Base-by-base conservation (phyloP, 53 echinoderm and acorn worm genomes). In the Henricia sp. region DNA sequence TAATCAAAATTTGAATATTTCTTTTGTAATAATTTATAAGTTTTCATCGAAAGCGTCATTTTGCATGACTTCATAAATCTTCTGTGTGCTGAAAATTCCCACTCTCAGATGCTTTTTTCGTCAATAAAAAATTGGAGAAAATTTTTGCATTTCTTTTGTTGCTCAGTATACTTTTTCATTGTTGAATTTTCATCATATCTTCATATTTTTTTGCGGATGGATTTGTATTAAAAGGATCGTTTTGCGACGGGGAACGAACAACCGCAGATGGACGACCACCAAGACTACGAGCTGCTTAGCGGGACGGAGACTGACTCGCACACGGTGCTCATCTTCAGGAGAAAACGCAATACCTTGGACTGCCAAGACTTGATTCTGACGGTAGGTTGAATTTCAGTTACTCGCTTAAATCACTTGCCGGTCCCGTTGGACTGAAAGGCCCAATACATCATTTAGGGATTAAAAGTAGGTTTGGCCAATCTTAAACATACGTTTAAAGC, bases 331-430 rank as follows among this genome's bases (percentile, higher is more conserved):
- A 60, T 37, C 0, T 86, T 86, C 46, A 57, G 57, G 30, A 50
- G 86, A 27, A 74, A 74, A 66, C 64, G 74, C n/a, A 51, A 86
- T 34, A 86, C 86, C 9, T 86, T 64, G 11, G 86, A 86, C 43
- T 51, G 42, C 17, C 44, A 86, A 1, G 86, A 86, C 12, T 21
- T 63, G 25, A 27, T 65, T 27, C 44, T 86, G 0, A 86, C 46
- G 50, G 86, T 86, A 74, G 6, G 74, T 84, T 25, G n/a, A n/a
- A n/a, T n/a, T n/a, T n/a, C n/a, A n/a, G n/a, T n/a, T n/a, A n/a
- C n/a, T n/a, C n/a, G n/a, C n/a, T n/a, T n/a, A n/a, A n/a, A n/a
- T n/a, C n/a, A n/a, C n/a, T n/a, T n/a, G n/a, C n/a, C n/a, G n/a
- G n/a, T n/a, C n/a, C n/a, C n/a, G n/a, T n/a, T n/a, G n/a, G n/a